These are phyloP conservation scores for Hemithea aestivaria DNA, from an alignment of 2,888 invertebrate species.

Conservation along the genomic window DNA sequence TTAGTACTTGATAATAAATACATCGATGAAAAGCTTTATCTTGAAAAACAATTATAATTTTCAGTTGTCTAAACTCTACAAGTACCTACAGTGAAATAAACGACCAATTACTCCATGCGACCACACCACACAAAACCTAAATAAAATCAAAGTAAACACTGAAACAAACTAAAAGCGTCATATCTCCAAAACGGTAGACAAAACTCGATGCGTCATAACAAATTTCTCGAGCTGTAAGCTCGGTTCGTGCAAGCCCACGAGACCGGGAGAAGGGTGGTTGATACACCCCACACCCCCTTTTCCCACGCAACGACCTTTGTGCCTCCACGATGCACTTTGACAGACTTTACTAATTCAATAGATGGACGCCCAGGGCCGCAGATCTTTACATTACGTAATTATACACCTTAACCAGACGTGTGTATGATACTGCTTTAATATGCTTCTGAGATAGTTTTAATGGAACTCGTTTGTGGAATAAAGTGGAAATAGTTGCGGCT, in stretches of 20 bases:
- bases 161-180: constrained; percentile 15
- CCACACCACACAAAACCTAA: too few relatives aligned
- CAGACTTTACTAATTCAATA: constrained; percentile 78
- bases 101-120: too few relatives aligned
- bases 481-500: too few relatives aligned
- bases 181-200: constrained; percentile 50
- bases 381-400: constrained; percentile 56
- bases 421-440: not conserved
- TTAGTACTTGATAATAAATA: too few relatives aligned
- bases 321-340: constrained; percentile 76
- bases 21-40: too few relatives aligned
- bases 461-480: too few relatives aligned
- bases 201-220: constrained; percentile 75
- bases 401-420: constrained; percentile 25
- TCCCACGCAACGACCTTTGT: constrained; percentile 79
- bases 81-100: too few relatives aligned
- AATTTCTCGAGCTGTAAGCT: constrained; percentile 71
- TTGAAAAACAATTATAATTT: too few relatives aligned
- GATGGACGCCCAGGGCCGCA: constrained; percentile 63
- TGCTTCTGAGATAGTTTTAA: too few relatives aligned
- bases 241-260: constrained; percentile 63
- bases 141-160: not conserved
- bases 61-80: too few relatives aligned
- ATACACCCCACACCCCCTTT: constrained; percentile 42
- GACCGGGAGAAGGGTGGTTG: constrained; percentile 36